Evolutionary conservation across 2,797 vertebrate species (phyloP), one percentile per base, ranked within the genome.

Genomic region (Ambastaia sidthimunki): DNA sequence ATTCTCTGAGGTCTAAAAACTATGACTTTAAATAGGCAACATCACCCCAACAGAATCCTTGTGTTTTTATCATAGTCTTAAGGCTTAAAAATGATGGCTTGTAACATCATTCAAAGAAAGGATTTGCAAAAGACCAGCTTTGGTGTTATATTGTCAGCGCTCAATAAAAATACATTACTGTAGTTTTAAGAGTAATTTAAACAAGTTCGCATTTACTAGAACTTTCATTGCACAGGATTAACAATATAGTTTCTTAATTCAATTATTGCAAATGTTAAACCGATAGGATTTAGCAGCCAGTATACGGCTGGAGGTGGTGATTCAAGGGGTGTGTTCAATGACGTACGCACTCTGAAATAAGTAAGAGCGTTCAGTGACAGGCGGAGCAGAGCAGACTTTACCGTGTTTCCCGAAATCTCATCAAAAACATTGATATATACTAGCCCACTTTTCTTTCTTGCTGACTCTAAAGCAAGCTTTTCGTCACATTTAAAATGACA

Each of bases 281-380:
- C 54, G 57, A 23, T 16, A 15, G 13, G 10, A 4, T 31, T 28
- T 1, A 18, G 59, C n/a, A 19, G 28, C 21, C 19, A 16, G 54
- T 7, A 57, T 4, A 23, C n/a, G 5, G 34, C n/a, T 57, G 65
- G n/a, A 69, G 71, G 72, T 47, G 54, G 79, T 44, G 79, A 41
- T 68, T 69, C 19, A 28, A 44, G 66, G 59, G 80, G 80, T 69
- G 80, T 81, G 67, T 57, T 71, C 60, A 55, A 21, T 81, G 80
- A 76, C 80, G 59, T 47, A 1, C 19, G 15, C 9, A 34, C 66
- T 28, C 52, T 73, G 54, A 50, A 41, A 71, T 81, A 81, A 81
- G 80, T 81, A 63, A 57, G 21, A 74, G 48, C 28, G 47, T 28
- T 31, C 70, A 21, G 70, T 21, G 78, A 48, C 48, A 34, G 50